Evolutionary conservation across 2,797 vertebrate genomes (phyloP), one percentile per base, ranked within the genome.

Genomic region (Falco rusticolus): DNA sequence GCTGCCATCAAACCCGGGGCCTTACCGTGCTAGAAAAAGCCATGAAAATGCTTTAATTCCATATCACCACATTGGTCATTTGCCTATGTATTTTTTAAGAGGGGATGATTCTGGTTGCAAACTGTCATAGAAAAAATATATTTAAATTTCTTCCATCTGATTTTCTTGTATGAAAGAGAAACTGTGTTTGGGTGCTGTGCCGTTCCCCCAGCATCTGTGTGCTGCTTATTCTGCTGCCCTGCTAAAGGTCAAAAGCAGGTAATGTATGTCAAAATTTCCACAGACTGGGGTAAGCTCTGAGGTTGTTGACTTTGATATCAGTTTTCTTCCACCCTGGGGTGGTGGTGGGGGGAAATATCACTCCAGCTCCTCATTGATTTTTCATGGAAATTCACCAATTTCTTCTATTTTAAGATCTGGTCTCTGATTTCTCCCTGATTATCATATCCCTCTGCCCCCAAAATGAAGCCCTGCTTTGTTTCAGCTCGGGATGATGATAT

Each of bases 361-460:
- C 43, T 91, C 37, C 37, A 84, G 29, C 57, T 88, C 53, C 64
- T 94, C 66, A 93, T 69, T 91, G 91, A 94, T 94, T 95, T 95
- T 94, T 84, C 74, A 93, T 89, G 91, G 95, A 89, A 96, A 90
- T 92, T 84, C 86, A 79, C 43, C 77, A 8, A 39, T 96, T 96
- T 92, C 74, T 91, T 51, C 63, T 3, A 3, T 66, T 88, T 95
- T 53, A 26, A 85, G 94, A 89, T 87, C 16, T 26, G 60, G 25
- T 60, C 59, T 93, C 80, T 90, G 85, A 84, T 96, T 96, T 94
- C 83, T 59, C 75, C 63, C 60, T 51, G 66, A 93, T 93, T 90
- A 66, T 95, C 87, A 57, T 61, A 53, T 53, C 41, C 56, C 69
- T 65, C 37, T 87, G 76, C 61, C 63, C 82, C 60, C 2, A 7